These are phyloP conservation scores for Polyploca ridens DNA, from an alignment of 2,888 invertebrate species.

Conservation along the genomic window DNA sequence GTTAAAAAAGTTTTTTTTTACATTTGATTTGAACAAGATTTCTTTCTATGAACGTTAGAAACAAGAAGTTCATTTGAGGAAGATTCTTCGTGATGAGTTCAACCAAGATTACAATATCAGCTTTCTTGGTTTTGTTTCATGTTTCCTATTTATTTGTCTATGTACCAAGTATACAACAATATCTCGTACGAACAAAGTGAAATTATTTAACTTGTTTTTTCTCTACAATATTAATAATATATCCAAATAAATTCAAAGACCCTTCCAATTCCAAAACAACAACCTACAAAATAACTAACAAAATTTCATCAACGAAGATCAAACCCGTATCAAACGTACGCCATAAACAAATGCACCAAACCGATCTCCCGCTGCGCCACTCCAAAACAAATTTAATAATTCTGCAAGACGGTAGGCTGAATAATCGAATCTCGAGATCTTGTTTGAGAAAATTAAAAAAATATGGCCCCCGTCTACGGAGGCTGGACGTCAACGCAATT, in stretches of 20 bases:
- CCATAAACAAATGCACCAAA: constrained; percentile 45
- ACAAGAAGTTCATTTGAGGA: not conserved
- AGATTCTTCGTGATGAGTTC: not conserved
- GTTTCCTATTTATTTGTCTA: too few species aligned
- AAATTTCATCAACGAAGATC: not conserved
- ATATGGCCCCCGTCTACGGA: constrained; percentile 62
- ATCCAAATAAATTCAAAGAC: too few species aligned
- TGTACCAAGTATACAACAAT: too few species aligned
- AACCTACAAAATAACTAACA: not conserved
- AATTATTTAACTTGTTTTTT: too few species aligned
- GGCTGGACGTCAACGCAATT: constrained; percentile 77
- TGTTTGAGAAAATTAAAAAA: constrained; percentile 82
- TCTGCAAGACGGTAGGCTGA: constrained; percentile 55
- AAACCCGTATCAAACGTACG: constrained; percentile 21
- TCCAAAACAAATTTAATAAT: constrained; percentile 72
- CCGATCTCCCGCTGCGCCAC: constrained; percentile 45
- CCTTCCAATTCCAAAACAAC: not conserved
- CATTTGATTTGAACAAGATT: constrained; percentile 4
- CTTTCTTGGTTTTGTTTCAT: not conserved
- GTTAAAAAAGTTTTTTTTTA: constrained; percentile 22
- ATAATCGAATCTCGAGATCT: constrained; percentile 77
- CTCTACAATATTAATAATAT: too few species aligned
- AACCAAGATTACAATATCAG: not conserved
- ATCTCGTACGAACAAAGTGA: too few species aligned
- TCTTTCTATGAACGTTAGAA: not conserved